phyloP scores from a whole-genome alignment of 23 tunicate species.

The Corella eumyota region DNA sequence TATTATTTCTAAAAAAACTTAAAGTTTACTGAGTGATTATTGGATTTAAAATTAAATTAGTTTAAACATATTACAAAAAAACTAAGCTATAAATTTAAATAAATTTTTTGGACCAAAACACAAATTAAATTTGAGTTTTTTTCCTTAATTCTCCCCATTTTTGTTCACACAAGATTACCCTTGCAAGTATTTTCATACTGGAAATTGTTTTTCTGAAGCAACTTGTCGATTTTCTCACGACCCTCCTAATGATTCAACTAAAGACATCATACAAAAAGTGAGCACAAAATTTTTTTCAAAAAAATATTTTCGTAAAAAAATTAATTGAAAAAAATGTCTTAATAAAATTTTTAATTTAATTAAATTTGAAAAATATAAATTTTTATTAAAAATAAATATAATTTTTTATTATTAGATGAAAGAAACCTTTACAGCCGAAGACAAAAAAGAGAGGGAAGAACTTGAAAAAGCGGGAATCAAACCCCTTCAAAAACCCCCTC shows the following conservation, averaged over 20 bases:
- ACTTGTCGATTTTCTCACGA: conserved; percentile 73
- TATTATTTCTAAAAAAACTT: background rate
- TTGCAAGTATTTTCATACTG: conserved; percentile 76
- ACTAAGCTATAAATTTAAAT: background rate
- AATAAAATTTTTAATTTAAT: background rate
- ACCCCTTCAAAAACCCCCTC: conserved; percentile 77
- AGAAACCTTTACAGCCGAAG: too few species aligned
- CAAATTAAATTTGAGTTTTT: background rate
- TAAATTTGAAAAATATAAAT: background rate
- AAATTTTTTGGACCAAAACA: background rate
- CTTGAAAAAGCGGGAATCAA: conserved; percentile 65
- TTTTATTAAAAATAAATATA: too few species aligned
- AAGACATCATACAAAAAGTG: conserved; percentile 52
- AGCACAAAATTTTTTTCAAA: too few species aligned
- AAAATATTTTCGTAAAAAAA: too few species aligned
- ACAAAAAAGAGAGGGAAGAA: conserved; percentile 62
- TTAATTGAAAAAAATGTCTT: too few species aligned
- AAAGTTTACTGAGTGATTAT: background rate
- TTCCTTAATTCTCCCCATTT: conserved; percentile 15
- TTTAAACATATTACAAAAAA: background rate
- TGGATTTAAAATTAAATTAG: too few species aligned
- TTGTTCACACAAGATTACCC: conserved; percentile 63
- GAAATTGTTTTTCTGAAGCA: conserved; percentile 50
- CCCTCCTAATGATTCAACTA: conserved; percentile 35
- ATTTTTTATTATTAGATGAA: too few species aligned